Evolutionary conservation across 2,888 invertebrate genomes (phyloP).

Genomic region (Callyntrura sp.): DNA sequence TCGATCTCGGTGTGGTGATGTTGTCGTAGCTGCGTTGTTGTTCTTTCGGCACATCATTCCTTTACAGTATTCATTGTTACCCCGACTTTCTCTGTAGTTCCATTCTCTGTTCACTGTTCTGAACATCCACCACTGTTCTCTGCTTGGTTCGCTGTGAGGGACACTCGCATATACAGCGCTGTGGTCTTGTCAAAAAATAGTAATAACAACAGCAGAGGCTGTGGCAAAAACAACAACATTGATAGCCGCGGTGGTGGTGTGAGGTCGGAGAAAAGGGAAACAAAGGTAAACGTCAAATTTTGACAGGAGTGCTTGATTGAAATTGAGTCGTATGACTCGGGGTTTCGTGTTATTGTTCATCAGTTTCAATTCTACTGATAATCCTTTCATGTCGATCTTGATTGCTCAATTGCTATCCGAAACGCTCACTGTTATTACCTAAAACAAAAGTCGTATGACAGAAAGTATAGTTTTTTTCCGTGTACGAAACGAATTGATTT

Average conservation of each 20-base stretch:
- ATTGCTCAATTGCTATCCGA: conserved; percentile 18
- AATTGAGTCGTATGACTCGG: conserved; percentile 14
- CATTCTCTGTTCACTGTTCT: background rate
- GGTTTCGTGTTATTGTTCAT: background rate
- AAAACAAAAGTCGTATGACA: background rate
- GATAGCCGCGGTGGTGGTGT: background rate
- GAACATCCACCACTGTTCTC: no score
- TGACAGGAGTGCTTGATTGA: conserved; percentile 50
- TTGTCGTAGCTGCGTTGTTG: conserved; percentile 56
- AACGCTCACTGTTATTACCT: conserved; percentile 18
- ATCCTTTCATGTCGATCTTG: background rate
- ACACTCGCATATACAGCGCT: no score
- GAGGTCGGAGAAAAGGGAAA: background rate
- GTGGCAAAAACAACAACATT: conserved; percentile 26
- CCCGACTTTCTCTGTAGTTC: background rate
- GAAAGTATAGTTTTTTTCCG: background rate
- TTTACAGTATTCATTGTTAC: conserved; percentile 25
- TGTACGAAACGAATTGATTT: background rate
- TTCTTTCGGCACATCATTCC: conserved; percentile 49
- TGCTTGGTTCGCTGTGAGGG: no score
- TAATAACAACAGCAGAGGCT: background rate
- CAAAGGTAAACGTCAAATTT: conserved; percentile 35
- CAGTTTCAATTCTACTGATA: background rate
- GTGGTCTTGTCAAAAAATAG: background rate
- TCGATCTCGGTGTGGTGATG: conserved; percentile 61